phyloP scores from a whole-genome alignment of 2,888 invertebrate genomes.

The Drosophila setosimentum region DNA sequence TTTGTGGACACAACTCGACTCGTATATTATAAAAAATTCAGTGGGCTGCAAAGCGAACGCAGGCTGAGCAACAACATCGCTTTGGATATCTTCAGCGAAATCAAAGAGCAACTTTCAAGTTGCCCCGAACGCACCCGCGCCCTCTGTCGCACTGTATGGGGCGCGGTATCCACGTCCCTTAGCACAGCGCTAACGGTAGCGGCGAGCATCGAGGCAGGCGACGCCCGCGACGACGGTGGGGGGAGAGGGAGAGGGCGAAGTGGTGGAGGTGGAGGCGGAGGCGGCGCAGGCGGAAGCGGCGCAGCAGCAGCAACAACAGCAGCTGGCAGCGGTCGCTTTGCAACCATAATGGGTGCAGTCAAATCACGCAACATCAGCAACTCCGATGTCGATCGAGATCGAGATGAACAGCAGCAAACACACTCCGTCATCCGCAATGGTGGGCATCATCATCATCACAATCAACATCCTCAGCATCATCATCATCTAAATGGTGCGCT shows the following conservation, averaged over 20 bases:
- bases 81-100: constrained; percentile 85
- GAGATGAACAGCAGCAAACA: constrained; percentile 58
- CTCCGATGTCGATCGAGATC: constrained; percentile 64
- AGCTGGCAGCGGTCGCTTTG: constrained; percentile 65
- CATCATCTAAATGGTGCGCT: constrained; percentile 37
- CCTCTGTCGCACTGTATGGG: constrained; percentile 84
- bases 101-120: constrained; percentile 85
- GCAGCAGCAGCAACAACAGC: constrained; percentile 30
- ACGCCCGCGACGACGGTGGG: constrained; percentile 68
- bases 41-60: constrained; percentile 48
- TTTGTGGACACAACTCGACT: constrained; percentile 5
- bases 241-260: constrained; percentile 48
- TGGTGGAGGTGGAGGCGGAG: constrained; percentile 51
- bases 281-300: constrained; percentile 46
- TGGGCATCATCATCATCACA: constrained; percentile 36
- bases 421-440: constrained; percentile 69
- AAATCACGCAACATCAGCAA: constrained; percentile 83
- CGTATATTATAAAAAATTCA: constrained; percentile 38
- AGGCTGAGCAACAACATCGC: constrained; percentile 57
- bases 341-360: constrained; percentile 84
- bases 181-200: constrained; percentile 80
- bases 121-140: constrained; percentile 84
- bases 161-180: constrained; percentile 80
- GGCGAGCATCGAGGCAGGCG: constrained; percentile 70
- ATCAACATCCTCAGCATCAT: background rate